Conservation (phyloP, 2,113 vertebrate species). For the Oophaga pumilio region DNA sequence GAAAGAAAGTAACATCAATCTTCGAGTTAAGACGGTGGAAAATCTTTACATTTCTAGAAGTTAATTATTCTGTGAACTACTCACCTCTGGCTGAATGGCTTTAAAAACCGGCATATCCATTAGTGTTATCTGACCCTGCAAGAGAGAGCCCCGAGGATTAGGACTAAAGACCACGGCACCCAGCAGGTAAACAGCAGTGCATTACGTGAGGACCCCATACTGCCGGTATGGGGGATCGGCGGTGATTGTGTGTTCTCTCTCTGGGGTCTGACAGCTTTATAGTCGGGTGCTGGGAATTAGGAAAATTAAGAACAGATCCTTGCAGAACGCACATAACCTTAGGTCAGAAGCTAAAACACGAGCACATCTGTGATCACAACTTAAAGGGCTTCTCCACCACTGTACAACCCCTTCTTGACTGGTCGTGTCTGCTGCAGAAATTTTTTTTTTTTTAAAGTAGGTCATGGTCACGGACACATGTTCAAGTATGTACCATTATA, state of each 20-base stretch:
- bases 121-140: constrained; percentile 95
- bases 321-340: neutral
- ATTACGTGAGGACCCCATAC: neutral
- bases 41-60: neutral
- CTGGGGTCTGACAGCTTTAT: constrained; percentile 29
- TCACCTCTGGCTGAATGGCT: constrained; percentile 98
- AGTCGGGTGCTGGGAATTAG: neutral
- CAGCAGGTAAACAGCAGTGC: constrained; percentile 12
- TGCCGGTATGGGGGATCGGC: neutral
- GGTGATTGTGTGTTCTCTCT: neutral
- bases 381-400: too few relatives aligned
- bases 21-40: neutral
- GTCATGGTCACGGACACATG: too few relatives aligned
- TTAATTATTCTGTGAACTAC: constrained; percentile 60
- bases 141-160: constrained; percentile 55
- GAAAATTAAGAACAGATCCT: neutral
- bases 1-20: neutral
- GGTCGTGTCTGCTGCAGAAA: too few relatives aligned
- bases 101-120: constrained; percentile 98
- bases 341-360: neutral
- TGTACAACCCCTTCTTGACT: too few relatives aligned
- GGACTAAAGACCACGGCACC: neutral
- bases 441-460: too few relatives aligned
- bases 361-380: too few relatives aligned
- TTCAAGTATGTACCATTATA: too few relatives aligned